phyloP scores from a whole-genome alignment of 2,888 invertebrate species.

The Parasteatoda lunata region DNA sequence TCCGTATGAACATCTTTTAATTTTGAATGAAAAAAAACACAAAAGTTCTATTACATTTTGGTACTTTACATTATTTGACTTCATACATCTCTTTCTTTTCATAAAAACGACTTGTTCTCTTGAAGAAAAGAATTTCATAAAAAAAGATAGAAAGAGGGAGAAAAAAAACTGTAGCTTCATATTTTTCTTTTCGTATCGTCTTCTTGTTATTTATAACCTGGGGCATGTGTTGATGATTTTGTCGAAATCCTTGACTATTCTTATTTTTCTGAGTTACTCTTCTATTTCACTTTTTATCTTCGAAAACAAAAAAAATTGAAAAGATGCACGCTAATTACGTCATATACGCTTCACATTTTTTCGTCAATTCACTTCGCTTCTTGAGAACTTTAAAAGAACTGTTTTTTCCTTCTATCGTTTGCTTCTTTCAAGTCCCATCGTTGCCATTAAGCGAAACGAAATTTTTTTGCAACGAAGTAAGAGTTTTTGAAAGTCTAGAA shows the following conservation, averaged over 20 bases:
- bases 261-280: not conserved
- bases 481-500: conserved; percentile 19
- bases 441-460: conserved; percentile 26
- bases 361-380: conserved; percentile 21
- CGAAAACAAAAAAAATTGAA: conserved; percentile 8
- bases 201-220: conserved; percentile 51
- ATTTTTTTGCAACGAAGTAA: conserved; percentile 17
- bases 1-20: too few species aligned
- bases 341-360: conserved; percentile 42
- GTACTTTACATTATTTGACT: too few species aligned
- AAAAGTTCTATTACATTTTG: too few species aligned
- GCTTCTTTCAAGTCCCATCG: conserved; percentile 23
- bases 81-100: too few species aligned
- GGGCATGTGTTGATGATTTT: conserved; percentile 50
- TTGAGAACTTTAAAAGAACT: conserved; percentile 5
- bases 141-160: conserved; percentile 9
- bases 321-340: conserved; percentile 48
- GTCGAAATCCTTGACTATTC: conserved; percentile 30
- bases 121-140: not conserved
- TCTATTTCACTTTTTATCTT: not conserved
- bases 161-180: conserved; percentile 2
- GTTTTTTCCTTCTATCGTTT: conserved; percentile 19
- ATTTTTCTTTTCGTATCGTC: conserved; percentile 21
- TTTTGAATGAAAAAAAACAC: too few species aligned
- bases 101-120: too few species aligned